These are phyloP conservation scores for Zaprionus inermis DNA, from an alignment of 1,140 invertebrate species.

Conservation along the genomic window DNA sequence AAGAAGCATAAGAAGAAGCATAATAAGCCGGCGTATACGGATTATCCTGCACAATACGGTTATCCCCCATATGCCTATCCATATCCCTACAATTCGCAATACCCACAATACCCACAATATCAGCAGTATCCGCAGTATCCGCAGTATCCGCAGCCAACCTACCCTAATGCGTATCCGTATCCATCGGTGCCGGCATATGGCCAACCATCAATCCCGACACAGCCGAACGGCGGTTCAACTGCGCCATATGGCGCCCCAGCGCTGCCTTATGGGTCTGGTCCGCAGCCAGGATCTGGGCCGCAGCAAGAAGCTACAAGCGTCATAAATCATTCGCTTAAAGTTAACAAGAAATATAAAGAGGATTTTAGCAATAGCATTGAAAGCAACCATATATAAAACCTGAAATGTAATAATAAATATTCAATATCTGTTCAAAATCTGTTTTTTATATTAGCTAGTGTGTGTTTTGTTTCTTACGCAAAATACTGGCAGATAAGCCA, in stretches of 20 bases:
- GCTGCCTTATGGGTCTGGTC: background rate
- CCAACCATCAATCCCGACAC: background rate
- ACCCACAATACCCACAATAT: slow-evolving; percentile 37
- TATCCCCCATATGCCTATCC: slow-evolving; percentile 26
- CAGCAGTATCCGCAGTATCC: slow-evolving; percentile 17
- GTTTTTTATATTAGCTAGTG: background rate
- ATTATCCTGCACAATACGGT: slow-evolving; percentile 9
- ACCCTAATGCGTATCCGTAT: slow-evolving; percentile 1
- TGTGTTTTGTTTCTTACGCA: background rate
- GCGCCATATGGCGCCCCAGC: background rate
- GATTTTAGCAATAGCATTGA: slow-evolving; percentile 34
- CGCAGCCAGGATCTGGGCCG: background rate
- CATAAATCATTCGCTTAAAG: slow-evolving; percentile 67
- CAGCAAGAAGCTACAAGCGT: slow-evolving; percentile 47
- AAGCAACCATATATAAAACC: slow-evolving; percentile 9
- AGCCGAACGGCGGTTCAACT: background rate
- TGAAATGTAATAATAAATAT: slow-evolving; percentile 18
- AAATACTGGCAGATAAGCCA: background rate
- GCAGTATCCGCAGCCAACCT: background rate
- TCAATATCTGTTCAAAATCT: background rate
- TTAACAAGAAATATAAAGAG: slow-evolving; percentile 67
- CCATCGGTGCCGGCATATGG: slow-evolving; percentile 11
- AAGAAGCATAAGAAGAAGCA: slow-evolving; percentile 51
- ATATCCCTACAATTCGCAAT: slow-evolving; percentile 30
- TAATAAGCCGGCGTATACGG: slow-evolving; percentile 53